phyloP scores from a whole-genome alignment of 2,797 vertebrate genomes.

The Emys orbicularis region DNA sequence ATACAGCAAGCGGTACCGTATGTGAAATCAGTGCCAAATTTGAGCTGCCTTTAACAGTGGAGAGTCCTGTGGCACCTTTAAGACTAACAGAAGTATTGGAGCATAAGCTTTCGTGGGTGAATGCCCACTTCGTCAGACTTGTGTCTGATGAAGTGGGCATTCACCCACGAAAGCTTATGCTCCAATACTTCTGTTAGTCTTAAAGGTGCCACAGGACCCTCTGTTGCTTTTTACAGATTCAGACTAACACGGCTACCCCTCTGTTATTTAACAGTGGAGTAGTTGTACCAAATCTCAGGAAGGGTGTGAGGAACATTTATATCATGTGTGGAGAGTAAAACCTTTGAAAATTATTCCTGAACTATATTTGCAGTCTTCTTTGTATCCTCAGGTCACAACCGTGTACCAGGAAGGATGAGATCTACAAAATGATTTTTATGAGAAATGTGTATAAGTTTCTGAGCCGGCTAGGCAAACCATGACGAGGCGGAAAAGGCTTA shows the following conservation, averaged over 20 bases:
- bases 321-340: not conserved
- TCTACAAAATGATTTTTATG: conserved; percentile 31
- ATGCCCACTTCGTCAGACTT: too few relatives aligned
- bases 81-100: too few relatives aligned
- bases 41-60: not conserved
- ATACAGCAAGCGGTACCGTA: not conserved
- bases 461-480: conserved; percentile 44
- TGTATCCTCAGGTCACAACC: not conserved
- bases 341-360: not conserved
- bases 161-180: too few relatives aligned
- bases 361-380: not conserved
- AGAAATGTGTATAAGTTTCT: conserved; percentile 46
- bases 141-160: too few relatives aligned
- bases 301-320: not conserved
- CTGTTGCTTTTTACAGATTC: too few relatives aligned
- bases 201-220: too few relatives aligned
- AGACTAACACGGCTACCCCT: too few relatives aligned
- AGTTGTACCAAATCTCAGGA: not conserved
- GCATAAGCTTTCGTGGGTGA: too few relatives aligned
- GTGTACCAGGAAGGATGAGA: conserved; percentile 32
- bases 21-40: not conserved
- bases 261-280: not conserved
- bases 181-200: too few relatives aligned
- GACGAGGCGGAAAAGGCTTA: conserved; percentile 36
- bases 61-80: not conserved